phyloP scores from a whole-genome alignment of 2,888 invertebrate species.

The Eulithis prunata region DNA sequence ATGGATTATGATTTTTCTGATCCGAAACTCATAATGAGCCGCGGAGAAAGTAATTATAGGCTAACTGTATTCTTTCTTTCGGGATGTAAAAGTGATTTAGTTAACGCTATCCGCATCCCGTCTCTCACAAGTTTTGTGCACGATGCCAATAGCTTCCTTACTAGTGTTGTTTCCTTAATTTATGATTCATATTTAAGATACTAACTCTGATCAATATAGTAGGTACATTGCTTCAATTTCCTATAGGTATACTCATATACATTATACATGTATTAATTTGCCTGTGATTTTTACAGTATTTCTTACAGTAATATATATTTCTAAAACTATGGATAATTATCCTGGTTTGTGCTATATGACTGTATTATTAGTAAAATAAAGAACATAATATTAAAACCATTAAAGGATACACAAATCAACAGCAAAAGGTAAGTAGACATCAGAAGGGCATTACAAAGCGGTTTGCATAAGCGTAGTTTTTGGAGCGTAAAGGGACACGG shows the following conservation, averaged over 20 bases:
- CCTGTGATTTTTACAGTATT: not conserved
- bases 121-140: conserved; percentile 35
- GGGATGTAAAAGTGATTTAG: conserved; percentile 40
- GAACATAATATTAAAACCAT: not conserved
- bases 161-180: conserved; percentile 37
- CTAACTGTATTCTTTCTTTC: conserved; percentile 41
- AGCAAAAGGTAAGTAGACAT: conserved; percentile 30
- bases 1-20: conserved; percentile 73
- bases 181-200: conserved; percentile 13
- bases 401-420: conserved; percentile 32
- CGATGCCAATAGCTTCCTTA: conserved; percentile 38
- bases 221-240: conserved; percentile 16
- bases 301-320: too few species aligned
- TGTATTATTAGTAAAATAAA: too few species aligned
- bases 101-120: conserved; percentile 41
- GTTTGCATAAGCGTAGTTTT: conserved; percentile 78
- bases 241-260: conserved; percentile 7
- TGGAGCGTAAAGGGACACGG: conserved; percentile 80
- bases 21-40: conserved; percentile 52
- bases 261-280: too few species aligned
- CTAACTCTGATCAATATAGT: conserved; percentile 27
- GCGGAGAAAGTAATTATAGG: conserved; percentile 53
- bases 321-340: too few species aligned
- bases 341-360: too few species aligned
- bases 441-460: conserved; percentile 42